A percentile compares a stretch with the other conserved stretches of the same genome.
phyloP scores from a whole-genome alignment of 1,140 invertebrate species.

The Calosoma granatense region DNA sequence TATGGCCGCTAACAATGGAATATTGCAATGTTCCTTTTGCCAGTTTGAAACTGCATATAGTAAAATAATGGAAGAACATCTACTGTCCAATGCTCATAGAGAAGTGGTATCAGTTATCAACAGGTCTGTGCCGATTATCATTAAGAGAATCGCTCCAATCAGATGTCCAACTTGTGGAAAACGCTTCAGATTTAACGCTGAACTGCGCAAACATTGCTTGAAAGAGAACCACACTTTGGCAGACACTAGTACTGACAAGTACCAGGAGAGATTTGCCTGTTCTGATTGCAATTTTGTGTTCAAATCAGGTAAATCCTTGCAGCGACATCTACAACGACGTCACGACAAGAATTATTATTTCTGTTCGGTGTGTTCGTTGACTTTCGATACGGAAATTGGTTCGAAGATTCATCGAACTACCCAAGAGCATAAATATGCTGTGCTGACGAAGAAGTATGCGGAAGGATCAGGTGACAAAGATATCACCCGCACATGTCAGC shows the following conservation, averaged over 20 bases:
- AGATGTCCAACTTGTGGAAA: conserved; percentile 49
- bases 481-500: conserved; percentile 42
- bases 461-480: conserved; percentile 33
- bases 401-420: conserved; percentile 56
- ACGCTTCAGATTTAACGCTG: conserved; percentile 57
- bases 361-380: conserved; percentile 54
- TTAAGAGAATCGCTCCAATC: conserved; percentile 53
- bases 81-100: conserved; percentile 53
- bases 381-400: conserved; percentile 48
- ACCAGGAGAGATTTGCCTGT: conserved; percentile 46
- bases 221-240: conserved; percentile 40
- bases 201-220: conserved; percentile 52
- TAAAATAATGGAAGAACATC: conserved; percentile 56
- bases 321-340: conserved; percentile 48
- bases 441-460: conserved; percentile 36
- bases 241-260: conserved; percentile 43
- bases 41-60: conserved; percentile 57
- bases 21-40: conserved; percentile 66
- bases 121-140: conserved; percentile 66
- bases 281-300: conserved; percentile 43
- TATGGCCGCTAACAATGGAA: conserved; percentile 34
- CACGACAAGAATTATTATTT: conserved; percentile 48
- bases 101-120: conserved; percentile 64
- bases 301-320: conserved; percentile 49
- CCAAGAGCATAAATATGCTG: conserved; percentile 45